These are phyloP conservation scores for Pangasius krempfi DNA, from an alignment of 2,797 vertebrate genomes.

Conservation along the genomic window DNA sequence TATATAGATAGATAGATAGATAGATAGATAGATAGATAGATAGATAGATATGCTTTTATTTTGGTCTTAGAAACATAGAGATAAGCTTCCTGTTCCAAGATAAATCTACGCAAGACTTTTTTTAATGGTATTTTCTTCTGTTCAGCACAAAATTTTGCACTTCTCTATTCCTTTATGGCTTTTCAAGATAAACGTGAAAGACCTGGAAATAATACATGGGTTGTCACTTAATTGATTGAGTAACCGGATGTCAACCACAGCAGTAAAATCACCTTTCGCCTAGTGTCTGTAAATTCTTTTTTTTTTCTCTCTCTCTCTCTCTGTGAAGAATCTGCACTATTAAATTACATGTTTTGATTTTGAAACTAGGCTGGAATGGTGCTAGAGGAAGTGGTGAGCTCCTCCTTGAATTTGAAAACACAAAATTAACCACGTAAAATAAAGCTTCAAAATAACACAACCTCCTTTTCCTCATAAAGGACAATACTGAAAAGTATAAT, in stretches of 20 bases:
- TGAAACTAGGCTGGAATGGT: not conserved
- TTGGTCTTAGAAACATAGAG: not conserved
- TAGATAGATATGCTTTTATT: too few relatives aligned
- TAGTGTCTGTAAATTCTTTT: slow-evolving; percentile 8
- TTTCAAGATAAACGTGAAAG: not conserved
- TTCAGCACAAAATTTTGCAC: not conserved
- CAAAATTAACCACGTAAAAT: not conserved
- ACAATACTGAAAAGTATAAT: not conserved
- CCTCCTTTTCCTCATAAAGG: not conserved
- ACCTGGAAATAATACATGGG: slow-evolving; percentile 7
- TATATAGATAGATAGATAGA: too few relatives aligned
- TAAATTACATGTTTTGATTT: slow-evolving; percentile 36
- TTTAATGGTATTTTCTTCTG: not conserved
- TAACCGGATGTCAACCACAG: slow-evolving; percentile 25
- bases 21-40: too few relatives aligned
- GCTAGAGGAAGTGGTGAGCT: not conserved
- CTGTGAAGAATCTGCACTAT: slow-evolving; percentile 28
- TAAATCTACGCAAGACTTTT: not conserved
- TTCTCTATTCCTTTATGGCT: not conserved
- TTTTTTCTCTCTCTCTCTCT: not conserved
- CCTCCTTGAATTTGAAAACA: not conserved
- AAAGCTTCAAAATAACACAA: not conserved
- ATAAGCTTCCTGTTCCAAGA: not conserved
- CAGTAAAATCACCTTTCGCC: slow-evolving; percentile 21
- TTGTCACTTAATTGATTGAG: slow-evolving; percentile 32